Evolutionary conservation across 2,888 invertebrate genomes (phyloP), one percentile per base, ranked within the genome.

Genomic region (Dasysyrphus tricinctus): DNA sequence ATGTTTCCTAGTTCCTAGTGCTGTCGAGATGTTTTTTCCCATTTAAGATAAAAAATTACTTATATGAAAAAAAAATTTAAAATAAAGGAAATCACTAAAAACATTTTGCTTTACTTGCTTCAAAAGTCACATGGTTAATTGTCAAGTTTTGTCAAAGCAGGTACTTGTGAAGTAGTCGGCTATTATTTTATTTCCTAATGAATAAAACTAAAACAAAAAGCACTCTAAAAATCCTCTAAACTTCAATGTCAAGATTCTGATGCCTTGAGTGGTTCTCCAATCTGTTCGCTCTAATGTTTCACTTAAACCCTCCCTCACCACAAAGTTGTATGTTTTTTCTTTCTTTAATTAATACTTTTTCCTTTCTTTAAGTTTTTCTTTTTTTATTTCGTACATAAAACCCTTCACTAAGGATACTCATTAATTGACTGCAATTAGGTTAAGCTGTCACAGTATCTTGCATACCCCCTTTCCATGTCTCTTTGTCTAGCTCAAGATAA

Each of bases 371-470:
- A 16, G 8, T 44, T 39, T 8, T 34, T 7, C 39, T n/a, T 49
- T 29, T 44, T 37, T 77, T 69, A 65, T 47, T 67, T 49, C 16
- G 11, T 61, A 44, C 14, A 16, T 70, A 29, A 34, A 32, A 39
- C 37, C 12, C 29, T 9, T 8, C 11, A 54, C 54, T 61, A 80
- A 74, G 56, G 67, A 74, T 78, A 74, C n/a, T 24, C 57, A 76
- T 81, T 81, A 81, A 24, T 79, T 63, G 32, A 61, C 63, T 75
- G n/a, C 73, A 83, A 79, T 75, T 72, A 74, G 54, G 83, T 79
- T 75, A 75, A 75, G 74, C 57, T 75, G 57, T 80, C 69, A 70
- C 63, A 34, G 47, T 51, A 49, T 70, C 56, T 63, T 32, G 42
- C 70, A 70, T 14, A 14, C 39, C 14, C 7, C 3, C 5, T 56